phyloP scores from a whole-genome alignment of 2,797 vertebrate species.

The Apogon talboti region DNA sequence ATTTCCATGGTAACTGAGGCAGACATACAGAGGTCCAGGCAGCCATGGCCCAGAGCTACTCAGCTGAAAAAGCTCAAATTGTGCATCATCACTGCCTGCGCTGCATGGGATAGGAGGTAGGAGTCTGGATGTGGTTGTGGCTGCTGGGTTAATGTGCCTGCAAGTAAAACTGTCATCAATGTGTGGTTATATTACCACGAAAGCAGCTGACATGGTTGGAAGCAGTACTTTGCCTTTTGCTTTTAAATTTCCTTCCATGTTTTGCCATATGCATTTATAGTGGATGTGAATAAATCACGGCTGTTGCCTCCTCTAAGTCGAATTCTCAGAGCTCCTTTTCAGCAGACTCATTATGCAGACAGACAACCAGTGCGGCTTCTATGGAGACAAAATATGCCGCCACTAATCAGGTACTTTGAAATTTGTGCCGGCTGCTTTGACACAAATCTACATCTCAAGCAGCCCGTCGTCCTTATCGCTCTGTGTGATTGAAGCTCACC shows the following conservation, averaged over 20 bases:
- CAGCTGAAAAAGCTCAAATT: conserved; percentile 62
- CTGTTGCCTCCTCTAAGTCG: too few relatives aligned
- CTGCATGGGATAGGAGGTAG: conserved; percentile 27
- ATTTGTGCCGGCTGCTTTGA: conserved; percentile 2
- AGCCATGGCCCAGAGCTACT: conserved; percentile 57
- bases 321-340: not conserved
- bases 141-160: not conserved
- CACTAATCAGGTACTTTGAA: conserved; percentile 17
- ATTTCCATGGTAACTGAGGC: conserved; percentile 81
- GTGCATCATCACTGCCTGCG: conserved; percentile 48
- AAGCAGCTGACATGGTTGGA: not conserved
- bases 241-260: not conserved
- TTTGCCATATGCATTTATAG: not conserved
- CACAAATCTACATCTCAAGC: conserved; percentile 1
- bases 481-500: conserved; percentile 44
- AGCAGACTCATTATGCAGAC: not conserved
- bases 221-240: not conserved
- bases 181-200: not conserved
- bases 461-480: conserved; percentile 17
- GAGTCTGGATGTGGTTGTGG: conserved; percentile 11
- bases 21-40: conserved; percentile 60
- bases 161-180: conserved; percentile 5
- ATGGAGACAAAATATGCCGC: not conserved
- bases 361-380: not conserved
- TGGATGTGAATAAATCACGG: not conserved